Percentiles rank a stretch among this genome's conserved stretches.
These are phyloP conservation scores for Anthopleura sola DNA, from an alignment of 64 coral and sea anemone species.

Conservation along the genomic window DNA sequence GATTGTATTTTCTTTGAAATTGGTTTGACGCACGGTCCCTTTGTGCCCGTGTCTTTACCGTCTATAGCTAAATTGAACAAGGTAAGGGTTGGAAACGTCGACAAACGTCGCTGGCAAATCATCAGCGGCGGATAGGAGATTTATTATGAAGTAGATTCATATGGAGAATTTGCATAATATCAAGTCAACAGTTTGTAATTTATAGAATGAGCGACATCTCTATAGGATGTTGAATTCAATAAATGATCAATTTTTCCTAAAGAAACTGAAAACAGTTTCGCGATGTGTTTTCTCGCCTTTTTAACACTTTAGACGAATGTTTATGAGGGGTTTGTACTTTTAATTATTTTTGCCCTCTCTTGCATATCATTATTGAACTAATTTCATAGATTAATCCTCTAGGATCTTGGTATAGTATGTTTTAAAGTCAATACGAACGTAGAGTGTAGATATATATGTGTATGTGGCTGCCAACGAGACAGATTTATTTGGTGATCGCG, in stretches of 20 bases:
- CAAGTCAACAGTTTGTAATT: slow-evolving; percentile 2
- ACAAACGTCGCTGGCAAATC: neutral
- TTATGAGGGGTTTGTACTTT: neutral
- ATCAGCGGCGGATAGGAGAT: neutral
- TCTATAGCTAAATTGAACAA: neutral
- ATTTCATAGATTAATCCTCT: neutral
- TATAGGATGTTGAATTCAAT: slow-evolving; percentile 9
- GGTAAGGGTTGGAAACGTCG: neutral
- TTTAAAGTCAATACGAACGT: neutral
- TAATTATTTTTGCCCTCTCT: neutral
- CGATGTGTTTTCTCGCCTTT: slow-evolving; percentile 1
- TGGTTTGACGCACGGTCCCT: slow-evolving; percentile 10
- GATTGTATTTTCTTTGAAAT: slow-evolving; percentile 13
- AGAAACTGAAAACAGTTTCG: slow-evolving; percentile 17
- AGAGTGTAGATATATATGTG: neutral
- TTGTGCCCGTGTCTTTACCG: neutral
- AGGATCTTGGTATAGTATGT: neutral
- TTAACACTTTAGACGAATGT: neutral
- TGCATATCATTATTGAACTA: neutral
- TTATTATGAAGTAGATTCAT: slow-evolving; percentile 8
- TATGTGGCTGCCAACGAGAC: slow-evolving; percentile 13
- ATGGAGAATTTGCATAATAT: neutral
- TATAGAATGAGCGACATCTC: neutral
- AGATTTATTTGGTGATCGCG: neutral
- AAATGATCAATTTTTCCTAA: slow-evolving; percentile 3